These are phyloP conservation scores for Antheraea yamamai DNA, from an alignment of 2,888 invertebrate genomes.

Conservation along the genomic window DNA sequence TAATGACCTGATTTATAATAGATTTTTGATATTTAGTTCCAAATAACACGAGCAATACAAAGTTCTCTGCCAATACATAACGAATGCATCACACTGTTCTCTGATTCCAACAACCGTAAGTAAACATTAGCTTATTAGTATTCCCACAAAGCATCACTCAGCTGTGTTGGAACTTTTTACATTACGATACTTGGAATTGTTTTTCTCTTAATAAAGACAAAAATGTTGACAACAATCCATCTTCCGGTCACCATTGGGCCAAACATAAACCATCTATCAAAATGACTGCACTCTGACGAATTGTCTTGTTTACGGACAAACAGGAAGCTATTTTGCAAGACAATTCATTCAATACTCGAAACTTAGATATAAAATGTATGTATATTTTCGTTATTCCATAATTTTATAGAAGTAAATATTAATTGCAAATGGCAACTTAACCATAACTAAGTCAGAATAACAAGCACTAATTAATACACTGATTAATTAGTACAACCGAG, in stretches of 20 bases:
- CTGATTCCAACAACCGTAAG: neutral
- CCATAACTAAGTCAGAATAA: neutral
- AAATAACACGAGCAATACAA: too few relatives aligned
- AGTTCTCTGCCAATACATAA: too few relatives aligned
- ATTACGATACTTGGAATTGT: neutral
- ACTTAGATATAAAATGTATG: neutral
- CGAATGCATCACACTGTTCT: neutral
- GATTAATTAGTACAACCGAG: neutral
- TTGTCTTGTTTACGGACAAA: neutral
- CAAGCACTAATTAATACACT: neutral
- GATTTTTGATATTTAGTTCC: too few relatives aligned
- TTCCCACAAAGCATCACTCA: neutral
- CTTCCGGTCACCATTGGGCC: neutral
- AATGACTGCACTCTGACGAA: neutral
- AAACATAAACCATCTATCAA: neutral
- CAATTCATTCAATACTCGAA: neutral
- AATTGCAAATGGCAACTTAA: neutral
- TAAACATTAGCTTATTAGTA: neutral
- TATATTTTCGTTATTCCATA: neutral
- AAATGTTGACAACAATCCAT: constrained; percentile 9
- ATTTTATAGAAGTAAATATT: neutral
- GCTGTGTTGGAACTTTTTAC: neutral
- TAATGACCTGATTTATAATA: neutral
- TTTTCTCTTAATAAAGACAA: neutral
- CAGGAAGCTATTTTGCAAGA: neutral